Conservation (phyloP, 1,140 invertebrate genomes). For the Calycopis cecrops region DNA sequence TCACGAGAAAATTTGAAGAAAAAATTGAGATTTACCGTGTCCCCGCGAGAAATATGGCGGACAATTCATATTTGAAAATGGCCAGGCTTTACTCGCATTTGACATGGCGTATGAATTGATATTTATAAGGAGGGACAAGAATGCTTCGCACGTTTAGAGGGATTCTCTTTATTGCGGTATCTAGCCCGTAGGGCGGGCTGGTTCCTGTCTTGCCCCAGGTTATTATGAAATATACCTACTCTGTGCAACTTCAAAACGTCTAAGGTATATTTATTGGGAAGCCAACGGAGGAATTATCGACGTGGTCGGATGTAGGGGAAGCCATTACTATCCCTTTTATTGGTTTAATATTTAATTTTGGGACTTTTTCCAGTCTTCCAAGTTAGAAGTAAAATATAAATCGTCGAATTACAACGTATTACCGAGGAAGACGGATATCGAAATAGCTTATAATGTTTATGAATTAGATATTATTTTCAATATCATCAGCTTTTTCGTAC, state of each 20-base stretch:
- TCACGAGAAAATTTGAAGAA: constrained; percentile 47
- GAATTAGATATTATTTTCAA: no score
- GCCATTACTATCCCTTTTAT: constrained; percentile 72
- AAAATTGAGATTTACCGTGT: constrained; percentile 50
- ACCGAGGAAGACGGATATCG: no score
- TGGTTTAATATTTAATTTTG: constrained; percentile 75
- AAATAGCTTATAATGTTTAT: no score
- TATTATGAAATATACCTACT: constrained; percentile 69
- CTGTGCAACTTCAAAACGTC: constrained; percentile 65
- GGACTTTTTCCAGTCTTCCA: constrained; percentile 49
- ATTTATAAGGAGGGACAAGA: constrained; percentile 70
- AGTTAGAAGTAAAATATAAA: constrained; percentile 56
- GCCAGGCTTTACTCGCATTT: constrained; percentile 55
- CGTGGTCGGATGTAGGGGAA: constrained; percentile 57
- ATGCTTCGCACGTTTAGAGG: constrained; percentile 58
- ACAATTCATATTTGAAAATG: constrained; percentile 59
- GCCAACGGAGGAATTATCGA: constrained; percentile 58
- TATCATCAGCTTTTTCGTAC: no score
- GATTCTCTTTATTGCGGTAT: constrained; percentile 68
- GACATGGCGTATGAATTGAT: constrained; percentile 71
- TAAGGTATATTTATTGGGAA: constrained; percentile 68
- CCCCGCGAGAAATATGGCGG: constrained; percentile 45
- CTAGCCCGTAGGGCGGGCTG: constrained; percentile 26
- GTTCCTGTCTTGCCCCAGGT: constrained; percentile 60
- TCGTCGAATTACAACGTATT: constrained; percentile 44